Conservation (phyloP, 2,888 invertebrate species). For the Myathropa florea region DNA sequence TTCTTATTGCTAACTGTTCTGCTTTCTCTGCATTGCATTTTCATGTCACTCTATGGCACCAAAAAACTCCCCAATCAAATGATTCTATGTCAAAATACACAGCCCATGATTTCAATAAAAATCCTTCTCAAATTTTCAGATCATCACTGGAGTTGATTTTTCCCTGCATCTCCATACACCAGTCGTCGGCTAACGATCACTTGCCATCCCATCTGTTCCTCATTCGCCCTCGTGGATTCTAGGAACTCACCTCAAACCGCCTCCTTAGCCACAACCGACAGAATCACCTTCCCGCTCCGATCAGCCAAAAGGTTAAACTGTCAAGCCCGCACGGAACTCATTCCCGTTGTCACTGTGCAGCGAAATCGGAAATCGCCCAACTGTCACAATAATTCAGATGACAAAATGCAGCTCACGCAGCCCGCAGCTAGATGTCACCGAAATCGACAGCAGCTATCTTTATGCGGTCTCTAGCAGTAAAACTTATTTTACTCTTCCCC, state of each 20-base stretch:
- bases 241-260: background rate
- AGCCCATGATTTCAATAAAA: background rate
- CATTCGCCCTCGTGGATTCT: background rate
- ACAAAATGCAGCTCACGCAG: slow-evolving; percentile 68
- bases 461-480: slow-evolving; percentile 63
- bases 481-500: slow-evolving; percentile 37
- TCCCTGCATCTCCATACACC: background rate
- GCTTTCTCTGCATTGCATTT: too few species aligned
- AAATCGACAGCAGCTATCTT: slow-evolving; percentile 69
- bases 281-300: background rate
- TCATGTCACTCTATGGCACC: too few species aligned
- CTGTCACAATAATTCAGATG: slow-evolving; percentile 69
- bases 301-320: slow-evolving; percentile 35
- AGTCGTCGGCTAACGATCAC: background rate
- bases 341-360: slow-evolving; percentile 12
- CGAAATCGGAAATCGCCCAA: slow-evolving; percentile 45
- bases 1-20: too few species aligned
- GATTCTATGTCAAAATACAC: background rate
- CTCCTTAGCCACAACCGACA: background rate
- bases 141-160: background rate
- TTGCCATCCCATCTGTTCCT: background rate
- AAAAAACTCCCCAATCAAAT: too few species aligned
- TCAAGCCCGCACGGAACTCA: slow-evolving; percentile 24
- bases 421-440: slow-evolving; percentile 69
- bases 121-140: background rate